Conservation (phyloP, 2,797 vertebrate species). For the Neopelma chrysocephalum region DNA sequence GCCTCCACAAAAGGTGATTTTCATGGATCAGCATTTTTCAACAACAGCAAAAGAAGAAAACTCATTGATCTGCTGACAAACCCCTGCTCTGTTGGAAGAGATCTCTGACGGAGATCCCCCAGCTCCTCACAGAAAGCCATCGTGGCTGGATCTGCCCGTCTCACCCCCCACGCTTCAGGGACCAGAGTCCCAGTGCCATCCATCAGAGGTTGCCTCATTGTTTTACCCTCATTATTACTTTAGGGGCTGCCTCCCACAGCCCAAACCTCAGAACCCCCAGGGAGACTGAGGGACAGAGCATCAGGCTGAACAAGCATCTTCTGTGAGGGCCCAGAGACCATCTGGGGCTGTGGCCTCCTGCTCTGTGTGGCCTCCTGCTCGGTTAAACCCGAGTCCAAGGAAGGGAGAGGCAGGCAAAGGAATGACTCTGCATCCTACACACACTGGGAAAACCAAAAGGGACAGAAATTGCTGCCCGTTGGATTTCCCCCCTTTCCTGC, state of each 20-base stretch:
- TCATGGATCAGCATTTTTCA: neutral
- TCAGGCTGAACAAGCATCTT: neutral
- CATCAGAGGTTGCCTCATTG: neutral
- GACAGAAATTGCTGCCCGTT: conserved; percentile 19
- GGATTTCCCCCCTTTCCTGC: neutral
- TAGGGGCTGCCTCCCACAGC: neutral
- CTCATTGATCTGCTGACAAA: neutral
- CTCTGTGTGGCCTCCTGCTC: neutral
- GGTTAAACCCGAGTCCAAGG: neutral
- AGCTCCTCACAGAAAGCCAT: neutral
- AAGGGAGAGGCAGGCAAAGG: neutral
- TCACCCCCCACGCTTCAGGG: neutral
- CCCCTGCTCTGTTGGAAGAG: fast-evolving
- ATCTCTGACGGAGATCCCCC: neutral
- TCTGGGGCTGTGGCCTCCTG: neutral
- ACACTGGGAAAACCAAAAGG: neutral
- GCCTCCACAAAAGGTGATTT: conserved; percentile 6
- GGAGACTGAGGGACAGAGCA: neutral
- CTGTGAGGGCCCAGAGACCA: neutral
- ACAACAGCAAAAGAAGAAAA: neutral
- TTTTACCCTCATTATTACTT: neutral
- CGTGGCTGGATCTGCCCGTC: neutral
- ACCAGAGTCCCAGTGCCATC: neutral
- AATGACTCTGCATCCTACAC: neutral
- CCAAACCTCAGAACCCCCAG: neutral